Base-by-base conservation (phyloP, 2,888 invertebrate species). In the Netelia virgata region DNA sequence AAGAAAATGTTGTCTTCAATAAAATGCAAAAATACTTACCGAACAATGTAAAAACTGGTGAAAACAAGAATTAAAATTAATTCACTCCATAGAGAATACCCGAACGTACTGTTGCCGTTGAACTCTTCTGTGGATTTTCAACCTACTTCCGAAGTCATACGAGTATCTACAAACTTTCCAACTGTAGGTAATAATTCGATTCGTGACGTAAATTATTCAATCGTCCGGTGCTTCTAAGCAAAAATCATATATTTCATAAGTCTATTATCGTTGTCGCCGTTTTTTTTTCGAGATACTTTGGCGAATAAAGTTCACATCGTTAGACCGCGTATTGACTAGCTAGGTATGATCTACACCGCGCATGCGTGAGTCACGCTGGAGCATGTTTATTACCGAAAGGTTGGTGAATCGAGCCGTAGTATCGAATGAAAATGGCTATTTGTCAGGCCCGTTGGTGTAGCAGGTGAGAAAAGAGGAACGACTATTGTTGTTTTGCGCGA, bases 371-470 rank as follows among this genome's bases (percentile, higher is more conserved):
- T 75, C 84, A 86, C 82, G 82, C 88, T 87, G 66, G 82, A 85
- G 87, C 84, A 86, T 90, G 88, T 89, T 89, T 90, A 89, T 90
- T 90, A 89, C 89, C 86, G 87, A 89, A 87, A 88, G 90, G 88
- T 86, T 84, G 84, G 87, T 87, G 85, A 87, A 83, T 82, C 79
- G 83, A 83, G 81, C 84, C 80, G 85, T 84, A 88, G 87, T 88
- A 83, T 85, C 87, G 88, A 91, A 89, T 88, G 90, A 91, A 92
- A 92, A 93, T 92, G 93, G 92, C 92, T 91, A 93, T 92, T 92
- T 91, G 91, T 91, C 91, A 91, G 91, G 89, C 89, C 89, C 88
- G 88, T 89, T 90, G 90, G 91, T 90, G 90, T 88, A 91, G 90
- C 92, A 93, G 92, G 92, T 92, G 92, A 92, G 92, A 89, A 83